Percentiles rank a stretch among this genome's conserved stretches.
These are phyloP conservation scores for Saguinus midas DNA, from an alignment of 2,113 vertebrate genomes.

Conservation along the genomic window DNA sequence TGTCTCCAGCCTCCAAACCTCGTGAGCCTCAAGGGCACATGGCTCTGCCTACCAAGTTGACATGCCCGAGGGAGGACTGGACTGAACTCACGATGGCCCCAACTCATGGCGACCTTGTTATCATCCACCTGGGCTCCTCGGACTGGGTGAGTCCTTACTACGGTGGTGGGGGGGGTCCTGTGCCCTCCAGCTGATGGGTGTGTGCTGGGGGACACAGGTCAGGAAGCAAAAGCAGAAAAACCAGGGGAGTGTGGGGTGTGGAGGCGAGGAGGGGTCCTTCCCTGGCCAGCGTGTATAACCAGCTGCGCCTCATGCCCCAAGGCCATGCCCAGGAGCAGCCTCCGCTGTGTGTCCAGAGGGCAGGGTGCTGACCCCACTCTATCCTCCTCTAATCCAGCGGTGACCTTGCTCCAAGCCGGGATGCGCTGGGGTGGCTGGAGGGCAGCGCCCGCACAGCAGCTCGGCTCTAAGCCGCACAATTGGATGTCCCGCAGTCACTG, in stretches of 20 bases:
- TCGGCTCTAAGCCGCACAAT: not conserved
- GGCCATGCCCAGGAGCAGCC: not conserved
- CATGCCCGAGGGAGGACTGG: not conserved
- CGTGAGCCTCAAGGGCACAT: not conserved
- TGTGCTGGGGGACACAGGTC: not conserved
- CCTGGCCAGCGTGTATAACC: not conserved
- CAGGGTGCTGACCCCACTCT: too few species aligned
- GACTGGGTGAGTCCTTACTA: not conserved
- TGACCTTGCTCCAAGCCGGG: not conserved
- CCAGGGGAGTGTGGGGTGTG: too few species aligned
- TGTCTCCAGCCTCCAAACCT: not conserved
- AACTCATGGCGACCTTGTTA: not conserved
- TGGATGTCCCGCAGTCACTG: not conserved
- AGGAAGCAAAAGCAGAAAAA: not conserved
- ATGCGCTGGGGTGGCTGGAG: too few species aligned
- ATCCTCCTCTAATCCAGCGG: too few species aligned
- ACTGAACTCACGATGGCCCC: too few species aligned
- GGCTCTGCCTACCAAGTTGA: not conserved
- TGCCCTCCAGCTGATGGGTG: not conserved
- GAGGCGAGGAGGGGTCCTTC: not conserved
- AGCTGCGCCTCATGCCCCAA: not conserved
- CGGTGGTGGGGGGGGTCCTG: fast-evolving
- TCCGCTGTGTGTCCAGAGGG: not conserved
- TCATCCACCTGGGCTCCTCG: not conserved
- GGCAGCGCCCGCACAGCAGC: not conserved